Percentiles rank a stretch among this genome's conserved stretches.
These are phyloP conservation scores for Cyphomyrus discorhynchus DNA, from an alignment of 2,113 vertebrate species.

Conservation along the genomic window DNA sequence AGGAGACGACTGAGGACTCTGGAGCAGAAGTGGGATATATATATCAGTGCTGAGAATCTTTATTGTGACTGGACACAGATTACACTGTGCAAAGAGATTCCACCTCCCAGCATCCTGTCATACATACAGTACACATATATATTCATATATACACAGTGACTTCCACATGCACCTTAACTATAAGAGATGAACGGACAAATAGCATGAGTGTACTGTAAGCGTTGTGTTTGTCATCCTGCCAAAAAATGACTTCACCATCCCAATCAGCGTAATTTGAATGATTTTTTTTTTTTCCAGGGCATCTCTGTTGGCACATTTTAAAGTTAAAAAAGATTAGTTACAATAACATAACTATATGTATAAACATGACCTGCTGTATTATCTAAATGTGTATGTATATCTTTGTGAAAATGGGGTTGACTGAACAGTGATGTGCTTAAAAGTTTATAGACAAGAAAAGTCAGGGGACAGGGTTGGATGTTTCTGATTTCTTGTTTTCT, in stretches of 20 bases:
- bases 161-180: neutral
- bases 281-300: neutral
- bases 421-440: neutral
- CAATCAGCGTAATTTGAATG: neutral
- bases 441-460: neutral
- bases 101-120: constrained; percentile 44
- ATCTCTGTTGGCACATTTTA: neutral
- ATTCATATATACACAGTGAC: constrained; percentile 35
- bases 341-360: neutral
- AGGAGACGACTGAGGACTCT: neutral
- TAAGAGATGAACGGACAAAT: neutral
- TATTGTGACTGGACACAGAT: constrained; percentile 54
- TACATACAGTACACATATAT: constrained; percentile 34
- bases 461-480: neutral
- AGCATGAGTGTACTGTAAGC: neutral
- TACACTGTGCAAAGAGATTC: constrained; percentile 45
- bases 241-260: neutral
- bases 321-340: neutral
- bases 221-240: neutral
- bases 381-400: neutral
- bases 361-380: neutral
- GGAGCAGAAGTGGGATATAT: constrained; percentile 9
- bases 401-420: neutral
- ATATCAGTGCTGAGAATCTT: constrained; percentile 49
- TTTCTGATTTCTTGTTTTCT: neutral